A percentile compares a stretch with the other conserved stretches of the same genome.
Conservation (phyloP, 2,888 invertebrate species). For the Athripsodes cinereus region DNA sequence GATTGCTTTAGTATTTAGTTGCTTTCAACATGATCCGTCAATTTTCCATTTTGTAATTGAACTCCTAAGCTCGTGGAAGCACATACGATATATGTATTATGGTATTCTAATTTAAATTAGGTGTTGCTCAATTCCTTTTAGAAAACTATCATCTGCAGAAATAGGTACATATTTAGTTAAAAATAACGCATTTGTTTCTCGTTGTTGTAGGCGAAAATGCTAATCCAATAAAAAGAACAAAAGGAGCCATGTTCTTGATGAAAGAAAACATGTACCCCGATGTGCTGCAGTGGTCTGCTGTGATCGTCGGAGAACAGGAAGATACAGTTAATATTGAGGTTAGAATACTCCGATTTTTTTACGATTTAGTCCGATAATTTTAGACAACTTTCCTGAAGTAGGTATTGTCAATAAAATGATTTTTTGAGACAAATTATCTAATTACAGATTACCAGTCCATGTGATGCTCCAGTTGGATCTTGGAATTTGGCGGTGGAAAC, state of each 20-base stretch:
- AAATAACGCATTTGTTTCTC: neutral
- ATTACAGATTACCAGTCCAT: slow-evolving; percentile 58
- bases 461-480: slow-evolving; percentile 58
- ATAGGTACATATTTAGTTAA: neutral
- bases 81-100: too few species aligned
- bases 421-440: neutral
- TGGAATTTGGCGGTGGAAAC: slow-evolving; percentile 64
- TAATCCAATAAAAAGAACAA: slow-evolving; percentile 49
- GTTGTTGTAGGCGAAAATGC: slow-evolving; percentile 36
- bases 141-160: too few species aligned
- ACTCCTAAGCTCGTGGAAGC: too few species aligned
- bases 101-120: too few species aligned
- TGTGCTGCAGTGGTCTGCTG: slow-evolving; percentile 34
- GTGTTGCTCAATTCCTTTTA: too few species aligned
- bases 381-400: too few species aligned
- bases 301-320: slow-evolving; percentile 32
- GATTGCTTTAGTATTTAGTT: too few species aligned
- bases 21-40: too few species aligned
- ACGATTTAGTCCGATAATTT: too few species aligned
- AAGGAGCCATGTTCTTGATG: slow-evolving; percentile 36
- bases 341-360: neutral
- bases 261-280: slow-evolving; percentile 26
- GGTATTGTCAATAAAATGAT: too few species aligned
- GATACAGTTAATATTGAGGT: slow-evolving; percentile 38
- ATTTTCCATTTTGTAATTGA: too few species aligned